These are phyloP conservation scores for Drosophila eohydei DNA, from an alignment of 2,888 invertebrate genomes.

Conservation along the genomic window DNA sequence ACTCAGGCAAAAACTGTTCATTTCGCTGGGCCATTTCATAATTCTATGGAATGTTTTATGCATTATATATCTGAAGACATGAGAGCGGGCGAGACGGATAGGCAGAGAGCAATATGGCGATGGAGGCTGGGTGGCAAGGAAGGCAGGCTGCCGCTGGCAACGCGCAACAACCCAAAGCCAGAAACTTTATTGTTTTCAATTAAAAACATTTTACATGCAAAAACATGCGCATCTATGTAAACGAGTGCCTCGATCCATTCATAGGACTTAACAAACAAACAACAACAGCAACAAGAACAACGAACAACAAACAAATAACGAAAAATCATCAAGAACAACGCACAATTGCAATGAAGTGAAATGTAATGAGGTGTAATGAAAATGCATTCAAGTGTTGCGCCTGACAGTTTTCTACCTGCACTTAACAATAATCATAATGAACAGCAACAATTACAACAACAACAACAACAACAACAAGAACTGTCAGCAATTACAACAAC, in stretches of 20 bases:
- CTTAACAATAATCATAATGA: constrained; percentile 71
- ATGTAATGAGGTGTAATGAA: constrained; percentile 80
- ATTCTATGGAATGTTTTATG: constrained; percentile 57
- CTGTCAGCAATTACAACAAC: background rate
- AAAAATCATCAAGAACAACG: constrained; percentile 56
- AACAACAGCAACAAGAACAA: constrained; percentile 35
- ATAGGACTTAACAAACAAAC: constrained; percentile 36
- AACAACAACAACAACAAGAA: constrained; percentile 23
- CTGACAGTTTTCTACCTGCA: constrained; percentile 70
- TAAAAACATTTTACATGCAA: constrained; percentile 78
- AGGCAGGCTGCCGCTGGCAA: background rate
- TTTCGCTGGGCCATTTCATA: constrained; percentile 46
- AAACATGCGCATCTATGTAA: constrained; percentile 65
- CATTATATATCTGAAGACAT: constrained; percentile 33
- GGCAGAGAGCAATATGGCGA: background rate
- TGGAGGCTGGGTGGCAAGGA: background rate
- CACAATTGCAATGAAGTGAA: constrained; percentile 78
- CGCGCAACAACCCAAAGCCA: constrained; percentile 41
- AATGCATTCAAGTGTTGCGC: constrained; percentile 73
- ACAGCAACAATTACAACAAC: constrained; percentile 31
- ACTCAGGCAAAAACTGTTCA: constrained; percentile 18
- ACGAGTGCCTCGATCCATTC: constrained; percentile 67
- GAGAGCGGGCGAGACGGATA: background rate
- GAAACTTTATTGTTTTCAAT: constrained; percentile 80
- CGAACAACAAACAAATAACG: constrained; percentile 28